Evolutionary conservation across 2,113 vertebrate species (phyloP), one percentile per base, ranked within the genome.

Genomic region (Motacilla tschutschensis): DNA sequence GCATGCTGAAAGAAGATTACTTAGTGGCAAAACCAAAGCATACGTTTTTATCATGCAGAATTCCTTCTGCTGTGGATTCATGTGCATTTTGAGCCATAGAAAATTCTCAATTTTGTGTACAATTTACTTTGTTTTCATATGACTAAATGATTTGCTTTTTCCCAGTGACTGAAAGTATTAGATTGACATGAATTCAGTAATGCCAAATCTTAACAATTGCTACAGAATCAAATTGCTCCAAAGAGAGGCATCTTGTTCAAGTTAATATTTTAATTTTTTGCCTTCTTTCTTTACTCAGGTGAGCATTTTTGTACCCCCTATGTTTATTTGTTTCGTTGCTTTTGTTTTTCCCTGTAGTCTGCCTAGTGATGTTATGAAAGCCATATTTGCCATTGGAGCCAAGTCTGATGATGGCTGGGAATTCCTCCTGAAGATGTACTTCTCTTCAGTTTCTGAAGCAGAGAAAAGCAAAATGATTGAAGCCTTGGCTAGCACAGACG

Each of bases 381-480:
- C 96, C 54, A 94, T 99, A 66, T 98, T 98, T 96, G 97, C 96
- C 79, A 97, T 97, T 73, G 99, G 98, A 90, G 98, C 98, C 72
- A 97, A 97, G 85, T 98, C 97, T 17, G 66, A 90, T 17, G 80
- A 92, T 17, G 98, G 96, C 64, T 99, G 99, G 99, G 10, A 20
- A 1, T 94, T 88, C 85, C 95, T 99, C 59, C 70, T 97, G 40
- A 18, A 20, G 6, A 83, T 95, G 87, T 99, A 99, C 29, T 12
- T 0, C 10, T 28, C 90, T 46, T 75, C 94, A 79, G 87, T 87
- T 76, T 96, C 96, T 46, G 98, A 98, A 94, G 85, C 98, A 48
- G 98, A 99, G 92, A 99, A 98, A 89, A 95, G 95, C 67, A 99
- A 98, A 95, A 98, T 98, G 55, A 95, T 99, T 35, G 94, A 96